Percentiles rank a stretch among this genome's conserved stretches.
phyloP scores from a whole-genome alignment of 1,140 invertebrate species.

The Helicoverpa armigera region DNA sequence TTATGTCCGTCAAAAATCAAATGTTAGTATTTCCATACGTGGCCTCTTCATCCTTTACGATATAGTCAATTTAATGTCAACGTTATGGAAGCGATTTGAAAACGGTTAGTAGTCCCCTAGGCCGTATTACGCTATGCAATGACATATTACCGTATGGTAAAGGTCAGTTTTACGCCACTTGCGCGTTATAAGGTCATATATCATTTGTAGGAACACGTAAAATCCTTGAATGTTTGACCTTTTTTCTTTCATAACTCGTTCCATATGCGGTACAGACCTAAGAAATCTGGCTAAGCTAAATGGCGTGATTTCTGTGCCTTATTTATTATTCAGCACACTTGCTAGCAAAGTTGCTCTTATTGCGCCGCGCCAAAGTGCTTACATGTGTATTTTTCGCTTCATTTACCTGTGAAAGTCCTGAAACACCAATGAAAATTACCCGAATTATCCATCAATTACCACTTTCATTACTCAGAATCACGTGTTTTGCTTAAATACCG shows the following conservation, averaged over 20 bases:
- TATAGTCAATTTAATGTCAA: constrained; percentile 19
- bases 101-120: constrained; percentile 40
- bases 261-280: too few species aligned
- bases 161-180: constrained; percentile 42
- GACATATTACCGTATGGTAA: constrained; percentile 36
- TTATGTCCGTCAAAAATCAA: not conserved
- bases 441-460: too few species aligned
- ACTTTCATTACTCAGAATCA: not conserved
- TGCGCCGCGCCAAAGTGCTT: too few species aligned
- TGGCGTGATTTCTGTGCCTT: too few species aligned
- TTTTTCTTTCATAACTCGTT: not conserved
- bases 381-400: too few species aligned
- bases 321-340: too few species aligned
- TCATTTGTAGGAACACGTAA: constrained; percentile 34
- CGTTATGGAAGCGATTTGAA: constrained; percentile 31
- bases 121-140: constrained; percentile 31
- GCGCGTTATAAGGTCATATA: constrained; percentile 17
- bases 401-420: too few species aligned
- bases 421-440: too few species aligned
- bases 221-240: constrained; percentile 19
- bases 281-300: too few species aligned
- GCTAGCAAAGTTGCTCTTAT: too few species aligned
- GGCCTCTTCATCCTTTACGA: not conserved
- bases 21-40: not conserved
- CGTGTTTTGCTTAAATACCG: not conserved